phyloP scores from a whole-genome alignment of 2,113 vertebrate genomes.

The Rhinoderma darwinii region DNA sequence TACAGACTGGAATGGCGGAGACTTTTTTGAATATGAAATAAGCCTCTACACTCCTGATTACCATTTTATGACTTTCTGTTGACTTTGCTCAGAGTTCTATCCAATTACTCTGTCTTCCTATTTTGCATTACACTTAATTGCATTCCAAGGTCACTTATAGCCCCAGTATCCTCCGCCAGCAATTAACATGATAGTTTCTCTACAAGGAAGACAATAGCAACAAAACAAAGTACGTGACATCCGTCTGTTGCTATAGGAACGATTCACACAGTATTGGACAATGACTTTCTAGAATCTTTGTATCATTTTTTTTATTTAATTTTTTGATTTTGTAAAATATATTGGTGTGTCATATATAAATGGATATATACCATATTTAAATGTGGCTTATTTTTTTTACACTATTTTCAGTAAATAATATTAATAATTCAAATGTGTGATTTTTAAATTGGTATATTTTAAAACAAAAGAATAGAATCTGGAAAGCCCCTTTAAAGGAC shows the following conservation, averaged over 20 bases:
- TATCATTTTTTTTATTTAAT: not conserved
- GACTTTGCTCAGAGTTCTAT: slow-evolving; percentile 57
- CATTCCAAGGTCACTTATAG: slow-evolving; percentile 58
- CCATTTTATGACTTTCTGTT: slow-evolving; percentile 57
- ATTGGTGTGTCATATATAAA: not conserved
- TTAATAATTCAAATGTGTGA: not conserved
- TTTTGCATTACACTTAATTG: slow-evolving; percentile 59
- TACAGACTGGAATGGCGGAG: slow-evolving; percentile 16
- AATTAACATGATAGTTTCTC: slow-evolving; percentile 59
- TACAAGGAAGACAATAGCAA: slow-evolving; percentile 55
- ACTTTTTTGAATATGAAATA: slow-evolving; percentile 53
- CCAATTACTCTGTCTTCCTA: slow-evolving; percentile 56
- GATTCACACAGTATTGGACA: slow-evolving; percentile 29
- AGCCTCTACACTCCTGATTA: slow-evolving; percentile 33
- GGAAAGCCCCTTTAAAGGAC: too few relatives aligned
- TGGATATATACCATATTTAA: not conserved
- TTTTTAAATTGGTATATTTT: not conserved
- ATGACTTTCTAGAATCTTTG: slow-evolving; percentile 42
- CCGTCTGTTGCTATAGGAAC: slow-evolving; percentile 57
- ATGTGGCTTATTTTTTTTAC: not conserved
- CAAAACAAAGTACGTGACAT: slow-evolving; percentile 57
- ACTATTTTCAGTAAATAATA: not conserved
- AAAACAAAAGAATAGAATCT: too few relatives aligned
- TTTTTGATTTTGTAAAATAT: not conserved
- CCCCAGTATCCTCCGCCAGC: slow-evolving; percentile 54